Evolutionary conservation across 35 echinoderm and acorn worm species (phyloP).

Genomic region (Strongylocentrotus purpuratus): DNA sequence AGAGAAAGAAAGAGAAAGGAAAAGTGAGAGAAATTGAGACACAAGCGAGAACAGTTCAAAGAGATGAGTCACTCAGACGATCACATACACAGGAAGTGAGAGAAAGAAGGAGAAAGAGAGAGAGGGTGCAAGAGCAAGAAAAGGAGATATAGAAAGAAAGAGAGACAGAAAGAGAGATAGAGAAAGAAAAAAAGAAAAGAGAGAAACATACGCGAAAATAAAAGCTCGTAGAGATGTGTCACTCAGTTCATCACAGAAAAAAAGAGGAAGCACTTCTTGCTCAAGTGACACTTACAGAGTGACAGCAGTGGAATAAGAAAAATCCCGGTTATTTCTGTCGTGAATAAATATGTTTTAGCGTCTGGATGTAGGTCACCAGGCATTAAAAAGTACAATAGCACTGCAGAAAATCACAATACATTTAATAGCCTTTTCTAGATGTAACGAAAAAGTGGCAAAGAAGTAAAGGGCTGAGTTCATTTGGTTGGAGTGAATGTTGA

Average conservation of each 20-base stretch:
- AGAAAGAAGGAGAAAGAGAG: no score
- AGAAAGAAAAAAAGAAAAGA: no score
- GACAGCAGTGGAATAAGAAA: neutral
- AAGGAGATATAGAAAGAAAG: no score
- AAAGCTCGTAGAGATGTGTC: neutral
- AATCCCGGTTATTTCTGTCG: conserved; percentile 9
- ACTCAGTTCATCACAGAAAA: neutral
- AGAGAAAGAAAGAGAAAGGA: neutral
- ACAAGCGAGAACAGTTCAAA: no score
- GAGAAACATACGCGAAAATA: no score
- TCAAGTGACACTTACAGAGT: neutral
- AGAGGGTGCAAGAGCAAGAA: no score
- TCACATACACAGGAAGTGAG: no score
- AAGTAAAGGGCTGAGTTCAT: neutral
- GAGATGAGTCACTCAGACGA: no score
- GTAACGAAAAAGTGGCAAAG: neutral
- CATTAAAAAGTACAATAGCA: neutral
- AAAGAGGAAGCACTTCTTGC: neutral
- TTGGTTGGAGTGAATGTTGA: no score
- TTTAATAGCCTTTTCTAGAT: neutral
- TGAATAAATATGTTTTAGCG: conserved; percentile 4
- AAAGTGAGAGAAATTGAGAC: no score
- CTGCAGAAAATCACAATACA: neutral
- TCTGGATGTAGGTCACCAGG: neutral
- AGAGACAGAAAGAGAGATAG: no score